Conservation (phyloP, 2,888 invertebrate genomes). For the Frankliniella fusca region DNA sequence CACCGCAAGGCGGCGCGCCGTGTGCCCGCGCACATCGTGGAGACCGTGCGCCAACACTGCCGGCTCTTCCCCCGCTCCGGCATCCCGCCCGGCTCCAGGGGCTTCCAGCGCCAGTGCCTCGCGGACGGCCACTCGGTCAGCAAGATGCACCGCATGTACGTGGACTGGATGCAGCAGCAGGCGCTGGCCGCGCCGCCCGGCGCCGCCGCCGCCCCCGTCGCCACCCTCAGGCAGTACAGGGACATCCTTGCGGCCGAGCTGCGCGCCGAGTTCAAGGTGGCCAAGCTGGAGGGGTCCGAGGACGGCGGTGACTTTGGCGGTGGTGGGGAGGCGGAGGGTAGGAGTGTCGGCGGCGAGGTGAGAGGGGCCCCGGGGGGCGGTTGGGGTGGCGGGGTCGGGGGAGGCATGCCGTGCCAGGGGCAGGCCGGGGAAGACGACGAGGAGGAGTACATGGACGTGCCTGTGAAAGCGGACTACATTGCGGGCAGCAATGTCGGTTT, state of each 20-base stretch:
- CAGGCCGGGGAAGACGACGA: no score
- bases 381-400: no score
- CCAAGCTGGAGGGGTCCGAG: not conserved
- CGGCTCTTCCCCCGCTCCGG: not conserved
- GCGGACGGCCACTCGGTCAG: conserved; percentile 2
- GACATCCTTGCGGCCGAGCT: conserved; percentile 1
- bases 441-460: no score
- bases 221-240: conserved; percentile 11
- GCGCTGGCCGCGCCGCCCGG: not conserved
- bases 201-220: not conserved
- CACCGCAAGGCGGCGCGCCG: not conserved
- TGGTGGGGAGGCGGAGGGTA: not conserved
- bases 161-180: conserved; percentile 3
- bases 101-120: conserved; percentile 18
- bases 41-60: not conserved
- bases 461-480: no score
- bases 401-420: no score
- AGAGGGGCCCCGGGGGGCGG: no score
- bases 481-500: no score
- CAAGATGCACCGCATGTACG: conserved; percentile 24
- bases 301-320: not conserved
- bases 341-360: no score
- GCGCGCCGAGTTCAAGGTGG: not conserved
- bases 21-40: not conserved
- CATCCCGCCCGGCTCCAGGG: not conserved